phyloP scores from a whole-genome alignment of 1,140 invertebrate species.

The Lamellibrachia luymesi region DNA sequence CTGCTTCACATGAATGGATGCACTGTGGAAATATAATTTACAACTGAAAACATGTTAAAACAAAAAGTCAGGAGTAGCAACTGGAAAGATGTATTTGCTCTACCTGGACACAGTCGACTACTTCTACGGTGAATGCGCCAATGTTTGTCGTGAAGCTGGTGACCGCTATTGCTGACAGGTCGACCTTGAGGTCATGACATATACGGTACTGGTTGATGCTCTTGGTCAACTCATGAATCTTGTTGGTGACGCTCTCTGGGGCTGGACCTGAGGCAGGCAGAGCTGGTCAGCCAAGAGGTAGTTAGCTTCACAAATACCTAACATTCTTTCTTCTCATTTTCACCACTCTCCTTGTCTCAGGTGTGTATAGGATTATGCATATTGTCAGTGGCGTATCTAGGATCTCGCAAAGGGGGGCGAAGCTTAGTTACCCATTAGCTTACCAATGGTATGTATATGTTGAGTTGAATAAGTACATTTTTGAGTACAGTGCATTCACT shows the following conservation, averaged over 20 bases:
- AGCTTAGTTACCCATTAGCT: no score
- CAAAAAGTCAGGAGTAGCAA: not conserved
- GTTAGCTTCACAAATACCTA: not conserved
- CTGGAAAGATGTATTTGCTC: not conserved
- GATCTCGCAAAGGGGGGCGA: no score
- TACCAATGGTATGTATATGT: no score
- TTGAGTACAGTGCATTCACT: not conserved
- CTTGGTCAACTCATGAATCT: constrained; percentile 82
- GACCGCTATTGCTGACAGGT: constrained; percentile 72
- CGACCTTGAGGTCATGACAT: constrained; percentile 72
- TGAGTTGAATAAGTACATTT: not conserved
- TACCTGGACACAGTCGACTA: constrained; percentile 82
- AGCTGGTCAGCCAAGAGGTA: not conserved
- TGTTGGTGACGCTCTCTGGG: constrained; percentile 84
- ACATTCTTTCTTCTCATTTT: no score
- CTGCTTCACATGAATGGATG: no score
- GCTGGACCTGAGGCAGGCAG: constrained; percentile 66
- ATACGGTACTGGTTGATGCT: constrained; percentile 78
- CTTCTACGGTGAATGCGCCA: constrained; percentile 76
- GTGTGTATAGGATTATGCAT: no score
- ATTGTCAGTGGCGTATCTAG: no score
- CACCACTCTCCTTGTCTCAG: no score
- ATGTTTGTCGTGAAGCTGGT: constrained; percentile 62
- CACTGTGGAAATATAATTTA: no score
- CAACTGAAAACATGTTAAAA: no score